These are phyloP conservation scores for Himalopsyche kuldschensis DNA, from an alignment of 2,888 invertebrate species.

Conservation along the genomic window DNA sequence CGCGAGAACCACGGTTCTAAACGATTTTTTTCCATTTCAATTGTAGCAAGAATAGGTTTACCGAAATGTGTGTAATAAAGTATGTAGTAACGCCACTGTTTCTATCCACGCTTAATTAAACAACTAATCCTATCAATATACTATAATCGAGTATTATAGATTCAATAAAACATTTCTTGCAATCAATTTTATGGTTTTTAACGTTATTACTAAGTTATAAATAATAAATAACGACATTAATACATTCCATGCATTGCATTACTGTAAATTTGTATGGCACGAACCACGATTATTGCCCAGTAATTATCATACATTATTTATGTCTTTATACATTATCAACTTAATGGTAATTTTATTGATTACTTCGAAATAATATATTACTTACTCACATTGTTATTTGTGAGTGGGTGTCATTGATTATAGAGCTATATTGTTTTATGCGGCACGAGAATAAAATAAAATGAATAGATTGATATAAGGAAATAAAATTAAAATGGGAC, in stretches of 20 bases:
- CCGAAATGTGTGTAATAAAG: too few relatives aligned
- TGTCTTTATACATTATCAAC: neutral
- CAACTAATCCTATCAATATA: too few relatives aligned
- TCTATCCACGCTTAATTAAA: too few relatives aligned
- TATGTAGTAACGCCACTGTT: too few relatives aligned
- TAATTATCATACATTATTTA: neutral
- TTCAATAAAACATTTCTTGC: too few relatives aligned
- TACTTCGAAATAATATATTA: neutral
- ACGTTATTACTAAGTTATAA: too few relatives aligned
- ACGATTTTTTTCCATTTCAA: too few relatives aligned
- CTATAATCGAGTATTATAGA: too few relatives aligned
- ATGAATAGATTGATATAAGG: neutral
- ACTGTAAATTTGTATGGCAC: neutral
- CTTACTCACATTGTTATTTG: neutral
- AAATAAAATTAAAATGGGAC: neutral
- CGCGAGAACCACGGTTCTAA: too few relatives aligned
- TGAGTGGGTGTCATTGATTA: neutral
- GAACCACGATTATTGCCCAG: neutral
- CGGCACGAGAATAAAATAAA: neutral
- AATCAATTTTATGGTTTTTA: too few relatives aligned
- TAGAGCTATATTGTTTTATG: neutral
- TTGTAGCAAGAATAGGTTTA: too few relatives aligned
- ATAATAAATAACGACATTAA: neutral
- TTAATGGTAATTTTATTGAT: slow-evolving; percentile 11
- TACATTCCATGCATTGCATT: neutral